phyloP scores from a whole-genome alignment of 2,888 invertebrate genomes.

The Cerceris rybyensis region DNA sequence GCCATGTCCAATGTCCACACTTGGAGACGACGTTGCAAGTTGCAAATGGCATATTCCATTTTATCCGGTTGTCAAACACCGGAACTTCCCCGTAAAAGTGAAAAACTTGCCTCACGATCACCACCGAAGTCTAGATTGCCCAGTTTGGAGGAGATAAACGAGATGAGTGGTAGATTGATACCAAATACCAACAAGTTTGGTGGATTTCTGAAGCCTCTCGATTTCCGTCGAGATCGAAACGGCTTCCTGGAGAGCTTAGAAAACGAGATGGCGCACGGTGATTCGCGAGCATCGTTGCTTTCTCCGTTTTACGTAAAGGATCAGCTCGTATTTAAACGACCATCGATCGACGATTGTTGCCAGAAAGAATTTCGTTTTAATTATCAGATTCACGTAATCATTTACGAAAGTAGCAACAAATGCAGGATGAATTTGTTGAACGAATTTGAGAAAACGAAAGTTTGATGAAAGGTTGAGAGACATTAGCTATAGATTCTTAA shows the following conservation, averaged over 20 bases:
- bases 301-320: conserved; percentile 57
- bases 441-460: conserved; percentile 42
- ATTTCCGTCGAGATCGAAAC: conserved; percentile 62
- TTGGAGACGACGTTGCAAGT: conserved; percentile 86
- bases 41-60: conserved; percentile 85
- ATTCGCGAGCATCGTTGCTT: conserved; percentile 19
- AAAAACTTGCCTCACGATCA: not conserved
- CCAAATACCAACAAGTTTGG: conserved; percentile 64
- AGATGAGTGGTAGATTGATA: conserved; percentile 55
- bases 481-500: not conserved
- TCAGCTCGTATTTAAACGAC: conserved; percentile 59
- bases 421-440: conserved; percentile 51
- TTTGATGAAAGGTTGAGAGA: not conserved
- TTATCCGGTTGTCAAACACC: conserved; percentile 16
- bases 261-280: conserved; percentile 45
- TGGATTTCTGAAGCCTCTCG: conserved; percentile 57
- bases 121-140: conserved; percentile 48
- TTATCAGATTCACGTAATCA: conserved; percentile 83
- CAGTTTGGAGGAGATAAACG: conserved; percentile 63
- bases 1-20: conserved; percentile 81
- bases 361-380: conserved; percentile 64
- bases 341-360: conserved; percentile 2
- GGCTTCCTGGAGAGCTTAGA: conserved; percentile 64
- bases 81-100: conserved; percentile 3
- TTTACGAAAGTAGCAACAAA: conserved; percentile 81